Conservation (phyloP, 1,140 invertebrate genomes). For the Drosophila pallidifrons region DNA sequence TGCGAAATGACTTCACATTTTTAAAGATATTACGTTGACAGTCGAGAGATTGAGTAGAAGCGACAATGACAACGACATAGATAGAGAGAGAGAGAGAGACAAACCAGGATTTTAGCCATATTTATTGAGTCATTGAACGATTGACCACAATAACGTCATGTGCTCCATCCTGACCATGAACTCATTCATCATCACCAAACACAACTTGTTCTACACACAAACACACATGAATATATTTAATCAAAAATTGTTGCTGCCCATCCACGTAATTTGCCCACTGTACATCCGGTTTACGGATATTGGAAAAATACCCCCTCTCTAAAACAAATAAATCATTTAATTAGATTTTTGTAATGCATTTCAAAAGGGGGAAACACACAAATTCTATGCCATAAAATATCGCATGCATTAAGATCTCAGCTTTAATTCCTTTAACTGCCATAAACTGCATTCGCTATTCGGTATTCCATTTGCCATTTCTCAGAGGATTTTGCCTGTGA, state of each 20-base stretch:
- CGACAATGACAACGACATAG: neutral
- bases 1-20: conserved; percentile 78
- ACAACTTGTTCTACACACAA: conserved; percentile 1
- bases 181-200: conserved; percentile 53
- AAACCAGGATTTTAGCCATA: conserved; percentile 37
- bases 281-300: conserved; percentile 8
- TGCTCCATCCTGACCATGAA: conserved; percentile 56
- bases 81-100: neutral
- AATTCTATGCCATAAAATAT: neutral
- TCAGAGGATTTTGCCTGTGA: neutral
- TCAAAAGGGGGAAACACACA: neutral
- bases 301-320: neutral
- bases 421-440: neutral
- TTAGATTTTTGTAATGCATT: conserved; percentile 10
- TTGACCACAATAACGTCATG: conserved; percentile 70
- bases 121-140: conserved; percentile 43
- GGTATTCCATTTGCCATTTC: conserved; percentile 8
- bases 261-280: conserved; percentile 4
- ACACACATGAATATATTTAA: conserved; percentile 11
- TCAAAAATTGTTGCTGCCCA: conserved; percentile 18
- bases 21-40: conserved; percentile 77
- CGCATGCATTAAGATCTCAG: neutral
- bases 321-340: conserved; percentile 14
- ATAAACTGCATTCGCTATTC: conserved; percentile 1
- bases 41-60: conserved; percentile 56